Conservation (phyloP, 2,797 vertebrate genomes). For the Acanthurus tractus region DNA sequence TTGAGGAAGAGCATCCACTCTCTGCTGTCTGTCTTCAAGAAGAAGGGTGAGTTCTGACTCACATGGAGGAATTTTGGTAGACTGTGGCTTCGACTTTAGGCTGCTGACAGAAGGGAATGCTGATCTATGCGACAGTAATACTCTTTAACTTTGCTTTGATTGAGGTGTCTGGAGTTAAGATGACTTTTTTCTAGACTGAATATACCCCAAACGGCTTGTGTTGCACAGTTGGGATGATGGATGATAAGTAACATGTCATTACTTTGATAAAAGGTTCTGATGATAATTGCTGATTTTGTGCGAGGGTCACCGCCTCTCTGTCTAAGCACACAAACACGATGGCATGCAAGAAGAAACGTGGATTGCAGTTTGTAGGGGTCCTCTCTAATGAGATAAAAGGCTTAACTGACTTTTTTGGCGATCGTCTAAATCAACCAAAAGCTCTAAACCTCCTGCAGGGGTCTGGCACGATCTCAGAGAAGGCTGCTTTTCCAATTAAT, state of each 20-base stretch:
- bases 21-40: constrained; percentile 93
- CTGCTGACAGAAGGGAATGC: background rate
- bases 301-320: background rate
- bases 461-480: constrained; percentile 33
- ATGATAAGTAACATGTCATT: background rate
- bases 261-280: constrained; percentile 3
- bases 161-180: background rate
- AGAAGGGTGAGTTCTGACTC: constrained; percentile 90
- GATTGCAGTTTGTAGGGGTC: constrained; percentile 43
- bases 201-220: background rate
- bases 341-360: constrained; percentile 7
- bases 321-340: constrained; percentile 22
- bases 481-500: constrained; percentile 35
- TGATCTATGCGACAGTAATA: constrained; percentile 1
- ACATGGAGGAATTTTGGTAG: constrained; percentile 2
- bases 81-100: constrained; percentile 16
- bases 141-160: constrained; percentile 6
- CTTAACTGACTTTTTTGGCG: constrained; percentile 59
- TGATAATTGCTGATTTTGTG: background rate
- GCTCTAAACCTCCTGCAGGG: constrained; percentile 54
- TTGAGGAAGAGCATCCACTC: constrained; percentile 90
- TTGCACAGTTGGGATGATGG: background rate
- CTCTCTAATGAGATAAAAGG: constrained; percentile 74
- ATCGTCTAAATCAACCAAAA: constrained; percentile 66
- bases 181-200: background rate